These are phyloP conservation scores for Unio delphinus DNA, from an alignment of 2,888 invertebrate genomes.

Conservation along the genomic window DNA sequence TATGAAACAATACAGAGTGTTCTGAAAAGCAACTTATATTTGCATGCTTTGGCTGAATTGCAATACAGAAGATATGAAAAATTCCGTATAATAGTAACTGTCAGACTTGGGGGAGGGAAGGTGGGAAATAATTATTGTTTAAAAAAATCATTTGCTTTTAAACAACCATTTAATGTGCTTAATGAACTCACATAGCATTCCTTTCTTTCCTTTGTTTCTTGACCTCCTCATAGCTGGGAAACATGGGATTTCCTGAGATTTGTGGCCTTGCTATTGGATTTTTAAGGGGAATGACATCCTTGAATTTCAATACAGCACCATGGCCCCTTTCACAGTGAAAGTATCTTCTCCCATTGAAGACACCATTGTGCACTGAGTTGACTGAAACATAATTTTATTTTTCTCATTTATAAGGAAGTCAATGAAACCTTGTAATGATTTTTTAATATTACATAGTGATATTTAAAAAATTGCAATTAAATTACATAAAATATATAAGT, in stretches of 20 bases:
- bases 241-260: conserved; percentile 63
- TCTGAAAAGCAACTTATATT: background rate
- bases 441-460: too few species aligned
- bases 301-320: conserved; percentile 62
- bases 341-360: conserved; percentile 64
- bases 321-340: conserved; percentile 66
- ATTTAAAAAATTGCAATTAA: too few species aligned
- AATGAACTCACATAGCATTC: conserved; percentile 49
- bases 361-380: conserved; percentile 64
- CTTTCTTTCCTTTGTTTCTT: conserved; percentile 52
- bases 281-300: conserved; percentile 51
- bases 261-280: conserved; percentile 50
- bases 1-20: too few species aligned
- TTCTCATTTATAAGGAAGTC: too few species aligned
- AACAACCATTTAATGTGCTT: background rate
- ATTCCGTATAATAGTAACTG: too few species aligned
- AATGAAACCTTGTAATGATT: too few species aligned
- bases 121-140: background rate
- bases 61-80: background rate
- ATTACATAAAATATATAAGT: too few species aligned
- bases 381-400: conserved; percentile 41
- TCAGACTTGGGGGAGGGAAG: too few species aligned
- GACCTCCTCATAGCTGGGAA: conserved; percentile 65
- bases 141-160: background rate
- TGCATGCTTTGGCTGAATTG: background rate